Base-by-base conservation (phyloP, 2,797 vertebrate species). In the Darevskia mixta region DNA sequence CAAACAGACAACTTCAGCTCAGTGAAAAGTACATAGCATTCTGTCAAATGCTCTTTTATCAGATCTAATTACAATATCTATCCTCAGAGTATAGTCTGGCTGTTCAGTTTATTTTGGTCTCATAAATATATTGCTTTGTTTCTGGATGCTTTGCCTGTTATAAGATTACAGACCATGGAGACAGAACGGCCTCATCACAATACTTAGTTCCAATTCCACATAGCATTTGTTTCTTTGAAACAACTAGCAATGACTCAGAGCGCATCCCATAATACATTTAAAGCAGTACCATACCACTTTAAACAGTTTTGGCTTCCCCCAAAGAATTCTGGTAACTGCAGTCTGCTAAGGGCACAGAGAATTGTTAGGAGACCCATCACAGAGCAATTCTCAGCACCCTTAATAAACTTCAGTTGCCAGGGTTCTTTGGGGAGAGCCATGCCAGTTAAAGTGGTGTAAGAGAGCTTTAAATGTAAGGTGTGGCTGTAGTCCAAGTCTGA, bases 81-180 rank as follows among this genome's bases (percentile, higher is more conserved):
- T 13, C 55, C 5, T 45, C 32, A 81, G 83, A 75, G n/a, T 41
- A 27, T 89, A 82, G 17, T 23, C 20, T 69, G 8, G 10, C 45
- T 76, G 32, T 61, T 43, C 6, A 7, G 20, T 43, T 69, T 49
- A 73, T 79, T 38, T 67, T 81, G 29, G 41, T 64, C 27, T 75
- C 79, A 43, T 87, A 58, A 87, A 80, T 32, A 61, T 55, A 64
- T 58, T 87, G 27, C 23, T 88, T 79, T 84, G 76, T 64, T 32
- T 79, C n/a, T 61, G 55, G 67, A 35, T 23, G 43, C 81, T 27
- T 25, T 76, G 55, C 58, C 35, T 67, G 43, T 41, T 67, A 75
- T 20, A 76, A 75, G 78, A 76, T 82, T 61, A 55, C 55, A 76
- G 38, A 55, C 17, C 55, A 23, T 43, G 13, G 61, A 82, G 41